Percentiles rank a stretch among this genome's conserved stretches.
phyloP scores from a whole-genome alignment of 2,797 vertebrate species.

The Enteromius thamalakanensis region DNA sequence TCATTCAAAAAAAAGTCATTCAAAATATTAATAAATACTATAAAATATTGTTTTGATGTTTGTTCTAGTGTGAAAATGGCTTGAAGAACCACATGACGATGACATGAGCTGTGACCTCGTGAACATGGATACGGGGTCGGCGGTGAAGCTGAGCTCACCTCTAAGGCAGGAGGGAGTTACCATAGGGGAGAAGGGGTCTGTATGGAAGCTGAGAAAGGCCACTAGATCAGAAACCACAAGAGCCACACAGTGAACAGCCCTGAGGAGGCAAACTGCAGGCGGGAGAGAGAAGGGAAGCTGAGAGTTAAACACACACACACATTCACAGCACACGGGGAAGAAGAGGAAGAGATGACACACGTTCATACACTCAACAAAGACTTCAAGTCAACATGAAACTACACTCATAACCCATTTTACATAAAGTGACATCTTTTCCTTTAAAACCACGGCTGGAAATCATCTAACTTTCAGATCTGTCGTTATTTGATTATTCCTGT shows the following conservation, averaged over 20 bases:
- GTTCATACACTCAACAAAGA: background rate
- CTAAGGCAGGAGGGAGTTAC: constrained; percentile 96
- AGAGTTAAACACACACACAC: constrained; percentile 61
- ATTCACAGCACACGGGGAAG: background rate
- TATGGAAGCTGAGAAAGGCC: constrained; percentile 99
- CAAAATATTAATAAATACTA: background rate
- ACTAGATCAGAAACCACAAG: constrained; percentile 99
- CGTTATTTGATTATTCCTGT: background rate
- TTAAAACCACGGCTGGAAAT: background rate
- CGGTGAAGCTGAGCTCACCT: constrained; percentile 86
- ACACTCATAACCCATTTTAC: background rate
- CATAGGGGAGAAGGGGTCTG: constrained; percentile 87
- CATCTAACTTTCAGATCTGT: background rate
- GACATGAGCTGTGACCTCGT: constrained; percentile 31
- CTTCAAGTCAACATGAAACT: constrained; percentile 28
- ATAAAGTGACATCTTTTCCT: background rate
- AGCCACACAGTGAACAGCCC: constrained; percentile 99
- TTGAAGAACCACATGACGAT: background rate
- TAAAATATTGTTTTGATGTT: background rate
- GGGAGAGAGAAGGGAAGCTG: constrained; percentile 72
- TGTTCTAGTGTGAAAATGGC: background rate
- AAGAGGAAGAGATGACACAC: background rate
- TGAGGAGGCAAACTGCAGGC: constrained; percentile 85
- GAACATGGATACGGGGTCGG: constrained; percentile 49
- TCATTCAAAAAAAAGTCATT: background rate